Base-by-base conservation (phyloP, 2,797 vertebrate species). In the Cynopterus sphinx region DNA sequence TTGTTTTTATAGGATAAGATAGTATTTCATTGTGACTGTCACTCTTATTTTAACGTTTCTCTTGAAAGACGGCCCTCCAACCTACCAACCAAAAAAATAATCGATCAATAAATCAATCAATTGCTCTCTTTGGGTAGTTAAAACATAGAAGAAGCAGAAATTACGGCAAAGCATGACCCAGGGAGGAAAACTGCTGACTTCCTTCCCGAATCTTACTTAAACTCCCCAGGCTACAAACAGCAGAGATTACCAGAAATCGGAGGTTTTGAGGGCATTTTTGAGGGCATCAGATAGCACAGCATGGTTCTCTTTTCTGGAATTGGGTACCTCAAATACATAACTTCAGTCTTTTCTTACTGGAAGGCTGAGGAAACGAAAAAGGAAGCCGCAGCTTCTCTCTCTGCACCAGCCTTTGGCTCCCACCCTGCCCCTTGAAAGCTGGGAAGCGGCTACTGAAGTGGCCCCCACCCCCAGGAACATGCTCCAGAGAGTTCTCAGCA, bases 51-150 rank as follows among this genome's bases (percentile, higher is more conserved):
- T 90, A 73, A 90, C 41, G 70, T 86, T 92, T 95, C 85, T 28
- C 46, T 95, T 96, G 70, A 81, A 96, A 93, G 67, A 86, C 19
- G 84, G 46, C 2, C 82, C 51, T 97, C 26, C 81, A 90, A 86
- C 28, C 3, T 92, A 65, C 63, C 68, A 84, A 78, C 10, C 39
- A 53, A 94, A 90, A 81, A 94, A 17, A 1, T 16, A 49, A 49
- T 15, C 16, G 16, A 49, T 49, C 5, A 5, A 9, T 43, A 5
- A 43, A 95, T 59, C 81, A 77, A 87, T 79, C 49, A 85, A 21
- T 82, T 67, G 33, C 55, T 92, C 10, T 85, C 39, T 96, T 71
- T 61, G 84, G 39, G 26, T 74, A 77, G 43, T 55, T 96, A 53
- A 87, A 91, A 90, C 90, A 70, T 5, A 87, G 75, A 89, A 90